Base-by-base conservation (phyloP, 2,888 invertebrate genomes). In the Didymodactylos carnosus region DNA sequence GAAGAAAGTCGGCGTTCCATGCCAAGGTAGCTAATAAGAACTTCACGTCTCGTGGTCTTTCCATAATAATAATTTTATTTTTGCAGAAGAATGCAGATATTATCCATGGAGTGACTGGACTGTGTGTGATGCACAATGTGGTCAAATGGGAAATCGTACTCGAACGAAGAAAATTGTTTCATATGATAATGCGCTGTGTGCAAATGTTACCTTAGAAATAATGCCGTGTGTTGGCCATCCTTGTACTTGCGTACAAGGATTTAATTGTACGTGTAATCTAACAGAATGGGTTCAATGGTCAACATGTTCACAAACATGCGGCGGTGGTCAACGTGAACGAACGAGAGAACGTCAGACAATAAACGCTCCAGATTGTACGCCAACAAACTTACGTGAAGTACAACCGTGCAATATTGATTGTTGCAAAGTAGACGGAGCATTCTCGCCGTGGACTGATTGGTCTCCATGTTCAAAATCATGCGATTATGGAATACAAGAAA, bases 281-380 rank as follows among this genome's bases (percentile, higher is more conserved):
- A 74, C 62, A 19, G 71, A 74, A 29, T 74, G 74, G 74, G 29
- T 29, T 53, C 27, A 62, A 62, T 74, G 74, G 74, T 69, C 71
- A 43, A 16, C 51, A 19, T 74, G 74, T 39, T 43, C 71, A 7
- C 39, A 19, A 46, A 19, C 35, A 43, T 74, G 74, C 49, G 74
- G 74, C 27, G 25, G 39, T 39, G 74, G 74, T n/a, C 35, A 62
- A 69, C 51, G 40, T 13, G 40, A 16, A 39, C 49, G 74, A 53
- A 62, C 43, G 7, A 46, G 74, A 25, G 19, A 62, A 35, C 35
- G 10, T 71, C 25, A 14, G 71, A 53, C 51, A 71, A 25, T 39
- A 35, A 27, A 11, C 23, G 39, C 3, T 39, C 35, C 25, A 29
- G n/a, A 43, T 43, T 39, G 39, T 62, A 25, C 35, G 41, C n/a